Conservation (phyloP, 1,140 invertebrate genomes). For the Grapholita molesta region DNA sequence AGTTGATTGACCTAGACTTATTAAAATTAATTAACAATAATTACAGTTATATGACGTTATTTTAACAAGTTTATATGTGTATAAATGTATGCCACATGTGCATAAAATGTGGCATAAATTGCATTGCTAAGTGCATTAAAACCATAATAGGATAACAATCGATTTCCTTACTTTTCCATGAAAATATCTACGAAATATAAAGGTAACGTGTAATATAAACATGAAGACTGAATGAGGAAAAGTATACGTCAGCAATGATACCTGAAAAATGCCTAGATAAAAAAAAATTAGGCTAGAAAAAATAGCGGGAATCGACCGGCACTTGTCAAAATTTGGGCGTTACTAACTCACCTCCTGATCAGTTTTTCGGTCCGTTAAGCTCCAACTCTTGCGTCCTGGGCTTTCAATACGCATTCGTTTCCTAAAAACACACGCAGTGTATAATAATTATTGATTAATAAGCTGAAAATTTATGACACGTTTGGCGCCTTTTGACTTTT, state of each 20-base stretch:
- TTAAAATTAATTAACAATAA: no score
- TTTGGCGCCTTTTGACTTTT: slow-evolving; percentile 69
- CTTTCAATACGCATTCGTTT: slow-evolving; percentile 52
- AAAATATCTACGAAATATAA: neutral
- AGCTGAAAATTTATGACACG: slow-evolving; percentile 9
- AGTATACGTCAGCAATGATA: slow-evolving; percentile 18
- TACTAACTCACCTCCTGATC: slow-evolving; percentile 50
- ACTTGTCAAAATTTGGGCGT: neutral
- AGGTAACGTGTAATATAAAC: neutral
- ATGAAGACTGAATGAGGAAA: neutral
- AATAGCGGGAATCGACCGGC: slow-evolving; percentile 45
- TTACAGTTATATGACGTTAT: neutral
- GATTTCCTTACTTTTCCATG: no score
- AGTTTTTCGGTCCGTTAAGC: slow-evolving; percentile 57
- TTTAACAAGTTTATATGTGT: neutral
- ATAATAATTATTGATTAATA: slow-evolving; percentile 21
- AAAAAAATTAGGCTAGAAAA: slow-evolving; percentile 8
- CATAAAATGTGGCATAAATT: no score
- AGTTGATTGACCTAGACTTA: no score
- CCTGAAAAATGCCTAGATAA: slow-evolving; percentile 26
- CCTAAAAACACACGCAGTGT: slow-evolving; percentile 36
- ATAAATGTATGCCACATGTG: neutral
- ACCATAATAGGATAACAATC: no score
- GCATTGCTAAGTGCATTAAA: no score
- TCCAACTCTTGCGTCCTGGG: slow-evolving; percentile 55